Conservation (phyloP, 2,888 invertebrate species). For the Thyatira batis region DNA sequence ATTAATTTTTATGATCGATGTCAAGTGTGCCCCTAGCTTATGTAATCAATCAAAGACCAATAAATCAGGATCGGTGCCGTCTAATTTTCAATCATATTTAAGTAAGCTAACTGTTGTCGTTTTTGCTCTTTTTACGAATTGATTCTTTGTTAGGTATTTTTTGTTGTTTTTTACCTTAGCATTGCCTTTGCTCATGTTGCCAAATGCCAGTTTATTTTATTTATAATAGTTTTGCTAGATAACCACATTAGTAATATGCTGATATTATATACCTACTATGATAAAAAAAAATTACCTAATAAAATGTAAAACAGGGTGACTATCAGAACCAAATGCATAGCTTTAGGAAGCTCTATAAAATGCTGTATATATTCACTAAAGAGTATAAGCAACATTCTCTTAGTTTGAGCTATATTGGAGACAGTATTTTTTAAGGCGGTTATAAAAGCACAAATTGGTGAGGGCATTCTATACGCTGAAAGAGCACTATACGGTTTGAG, state of each 20-base stretch:
- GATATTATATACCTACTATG: no score
- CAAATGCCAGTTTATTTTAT: no score
- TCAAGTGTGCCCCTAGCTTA: slow-evolving; percentile 48
- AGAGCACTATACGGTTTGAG: slow-evolving; percentile 41
- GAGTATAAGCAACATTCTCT: slow-evolving; percentile 13
- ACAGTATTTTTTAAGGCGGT: slow-evolving; percentile 43
- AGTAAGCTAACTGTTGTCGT: neutral
- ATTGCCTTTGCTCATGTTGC: no score
- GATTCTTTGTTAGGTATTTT: no score
- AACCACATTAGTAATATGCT: no score
- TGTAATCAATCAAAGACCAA: slow-evolving; percentile 48
- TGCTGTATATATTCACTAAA: slow-evolving; percentile 34
- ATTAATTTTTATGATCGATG: slow-evolving; percentile 58
- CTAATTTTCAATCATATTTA: slow-evolving; percentile 27
- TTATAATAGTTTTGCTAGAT: no score
- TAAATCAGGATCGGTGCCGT: slow-evolving; percentile 27
- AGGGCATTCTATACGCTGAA: slow-evolving; percentile 40
- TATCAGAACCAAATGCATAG: neutral
- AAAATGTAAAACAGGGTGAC: neutral
- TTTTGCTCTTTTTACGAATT: neutral
- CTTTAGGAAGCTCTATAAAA: slow-evolving; percentile 26
- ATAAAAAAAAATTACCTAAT: no score
- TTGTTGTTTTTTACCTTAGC: neutral
- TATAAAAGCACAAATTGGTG: slow-evolving; percentile 55
- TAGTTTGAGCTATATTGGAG: slow-evolving; percentile 32